Evolutionary conservation across 2,113 vertebrate species (phyloP).

Genomic region (Mirza zaza): DNA sequence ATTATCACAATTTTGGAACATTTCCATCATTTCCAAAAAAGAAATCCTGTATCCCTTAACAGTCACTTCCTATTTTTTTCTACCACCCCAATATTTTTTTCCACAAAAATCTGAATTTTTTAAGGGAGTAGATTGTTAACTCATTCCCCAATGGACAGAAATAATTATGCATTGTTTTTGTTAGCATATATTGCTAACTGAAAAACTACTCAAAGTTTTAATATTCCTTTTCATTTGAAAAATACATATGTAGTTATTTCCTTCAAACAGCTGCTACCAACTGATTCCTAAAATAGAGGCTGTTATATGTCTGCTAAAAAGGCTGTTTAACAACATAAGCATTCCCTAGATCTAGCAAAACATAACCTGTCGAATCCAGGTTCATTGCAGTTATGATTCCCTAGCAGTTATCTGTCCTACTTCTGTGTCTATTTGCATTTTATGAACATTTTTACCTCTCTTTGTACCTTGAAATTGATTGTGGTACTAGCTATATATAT

Average conservation of each 20-base stretch:
- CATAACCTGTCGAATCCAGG: constrained; percentile 55
- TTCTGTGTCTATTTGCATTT: constrained; percentile 75
- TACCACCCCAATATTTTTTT: neutral
- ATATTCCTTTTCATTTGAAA: constrained; percentile 56
- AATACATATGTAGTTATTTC: constrained; percentile 57
- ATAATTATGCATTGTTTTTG: constrained; percentile 4
- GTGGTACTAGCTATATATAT: constrained; percentile 63
- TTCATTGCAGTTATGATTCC: constrained; percentile 53
- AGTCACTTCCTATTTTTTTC: neutral
- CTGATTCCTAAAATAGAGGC: constrained; percentile 56
- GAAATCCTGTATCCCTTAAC: neutral
- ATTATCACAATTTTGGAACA: neutral
- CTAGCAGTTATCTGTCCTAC: constrained; percentile 49
- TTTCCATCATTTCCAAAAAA: neutral
- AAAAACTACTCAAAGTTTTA: constrained; percentile 32
- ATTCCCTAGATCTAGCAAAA: constrained; percentile 56
- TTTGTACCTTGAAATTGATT: constrained; percentile 63
- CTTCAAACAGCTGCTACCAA: constrained; percentile 71
- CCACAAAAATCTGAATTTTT: neutral
- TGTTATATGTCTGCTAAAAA: constrained; percentile 68
- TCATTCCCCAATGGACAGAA: neutral
- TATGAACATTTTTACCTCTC: constrained; percentile 64
- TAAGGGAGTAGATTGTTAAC: neutral
- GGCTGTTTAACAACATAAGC: constrained; percentile 64
- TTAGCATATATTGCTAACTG: neutral